phyloP scores from a whole-genome alignment of 2,797 vertebrate genomes.

The Chelidonichthys spinosus region DNA sequence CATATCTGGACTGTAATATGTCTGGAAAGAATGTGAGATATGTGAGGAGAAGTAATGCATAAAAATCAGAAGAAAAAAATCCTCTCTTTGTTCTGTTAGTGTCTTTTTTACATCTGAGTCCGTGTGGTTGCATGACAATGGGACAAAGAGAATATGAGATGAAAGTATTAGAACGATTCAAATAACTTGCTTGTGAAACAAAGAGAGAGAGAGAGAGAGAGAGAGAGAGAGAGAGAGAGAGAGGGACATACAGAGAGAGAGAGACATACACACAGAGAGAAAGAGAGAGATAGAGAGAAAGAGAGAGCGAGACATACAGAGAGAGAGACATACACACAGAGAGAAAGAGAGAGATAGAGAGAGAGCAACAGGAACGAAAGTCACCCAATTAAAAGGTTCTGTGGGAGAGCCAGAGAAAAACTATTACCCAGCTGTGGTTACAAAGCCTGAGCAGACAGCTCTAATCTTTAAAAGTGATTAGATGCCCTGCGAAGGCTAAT shows the following conservation, averaged over 20 bases:
- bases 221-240: slow-evolving; percentile 32
- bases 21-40: slow-evolving; percentile 63
- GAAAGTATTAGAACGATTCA: slow-evolving; percentile 82
- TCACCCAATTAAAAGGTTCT: slow-evolving; percentile 78
- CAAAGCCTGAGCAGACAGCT: slow-evolving; percentile 48
- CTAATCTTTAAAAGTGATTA: slow-evolving; percentile 68
- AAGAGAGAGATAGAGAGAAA: slow-evolving; percentile 44
- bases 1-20: slow-evolving; percentile 65
- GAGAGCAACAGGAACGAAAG: slow-evolving; percentile 58
- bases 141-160: slow-evolving; percentile 86
- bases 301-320: slow-evolving; percentile 35
- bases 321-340: slow-evolving; percentile 35
- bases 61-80: slow-evolving; percentile 52
- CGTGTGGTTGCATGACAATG: slow-evolving; percentile 78
- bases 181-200: slow-evolving; percentile 76
- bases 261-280: slow-evolving; percentile 38
- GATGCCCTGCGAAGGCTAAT: slow-evolving; percentile 44
- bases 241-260: slow-evolving; percentile 39
- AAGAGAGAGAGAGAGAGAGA: slow-evolving; percentile 43
- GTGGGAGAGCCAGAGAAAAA: slow-evolving; percentile 67
- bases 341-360: slow-evolving; percentile 39
- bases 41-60: slow-evolving; percentile 59
- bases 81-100: slow-evolving; percentile 64
- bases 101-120: slow-evolving; percentile 73
- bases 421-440: slow-evolving; percentile 58